Percentiles rank a stretch among this genome's conserved stretches.
Evolutionary conservation across 2,113 vertebrate species (phyloP).

Genomic region (Sebastes schlegelii): DNA sequence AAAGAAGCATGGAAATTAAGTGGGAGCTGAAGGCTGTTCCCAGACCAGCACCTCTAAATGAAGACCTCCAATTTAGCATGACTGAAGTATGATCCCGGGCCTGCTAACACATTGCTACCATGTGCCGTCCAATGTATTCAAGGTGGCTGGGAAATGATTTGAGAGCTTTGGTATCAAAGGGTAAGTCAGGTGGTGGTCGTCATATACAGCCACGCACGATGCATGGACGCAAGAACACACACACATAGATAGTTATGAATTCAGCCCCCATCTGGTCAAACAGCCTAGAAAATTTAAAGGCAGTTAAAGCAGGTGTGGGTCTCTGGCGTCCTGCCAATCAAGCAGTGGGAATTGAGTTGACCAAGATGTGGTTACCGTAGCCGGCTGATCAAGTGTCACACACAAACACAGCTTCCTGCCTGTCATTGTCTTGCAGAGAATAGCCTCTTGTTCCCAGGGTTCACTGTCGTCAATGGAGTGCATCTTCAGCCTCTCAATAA

Average conservation of each 20-base stretch:
- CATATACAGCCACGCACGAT: constrained; percentile 39
- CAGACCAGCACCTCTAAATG: constrained; percentile 69
- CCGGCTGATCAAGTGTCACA: constrained; percentile 73
- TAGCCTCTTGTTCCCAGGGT: constrained; percentile 55
- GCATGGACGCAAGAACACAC: constrained; percentile 5
- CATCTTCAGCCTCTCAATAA: constrained; percentile 21
- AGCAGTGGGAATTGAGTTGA: constrained; percentile 49
- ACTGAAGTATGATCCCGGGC: constrained; percentile 73
- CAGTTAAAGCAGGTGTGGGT: constrained; percentile 75
- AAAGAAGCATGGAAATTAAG: constrained; percentile 68
- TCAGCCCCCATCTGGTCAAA: constrained; percentile 56
- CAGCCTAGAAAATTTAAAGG: constrained; percentile 34
- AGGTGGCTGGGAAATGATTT: constrained; percentile 65
- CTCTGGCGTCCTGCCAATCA: constrained; percentile 70
- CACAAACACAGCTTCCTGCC: constrained; percentile 57
- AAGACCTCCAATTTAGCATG: constrained; percentile 75
- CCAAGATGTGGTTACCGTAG: constrained; percentile 61
- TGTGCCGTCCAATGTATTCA: constrained; percentile 78
- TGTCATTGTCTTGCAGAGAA: constrained; percentile 63
- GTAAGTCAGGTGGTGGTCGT: constrained; percentile 44
- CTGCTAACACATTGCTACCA: constrained; percentile 80
- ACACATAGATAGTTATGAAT: constrained; percentile 46
- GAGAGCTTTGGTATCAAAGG: constrained; percentile 75
- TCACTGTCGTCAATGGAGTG: constrained; percentile 7
- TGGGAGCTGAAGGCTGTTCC: constrained; percentile 58